Evolutionary conservation across 2,888 invertebrate species (phyloP).

Genomic region (Reticulitermes lucifugus): DNA sequence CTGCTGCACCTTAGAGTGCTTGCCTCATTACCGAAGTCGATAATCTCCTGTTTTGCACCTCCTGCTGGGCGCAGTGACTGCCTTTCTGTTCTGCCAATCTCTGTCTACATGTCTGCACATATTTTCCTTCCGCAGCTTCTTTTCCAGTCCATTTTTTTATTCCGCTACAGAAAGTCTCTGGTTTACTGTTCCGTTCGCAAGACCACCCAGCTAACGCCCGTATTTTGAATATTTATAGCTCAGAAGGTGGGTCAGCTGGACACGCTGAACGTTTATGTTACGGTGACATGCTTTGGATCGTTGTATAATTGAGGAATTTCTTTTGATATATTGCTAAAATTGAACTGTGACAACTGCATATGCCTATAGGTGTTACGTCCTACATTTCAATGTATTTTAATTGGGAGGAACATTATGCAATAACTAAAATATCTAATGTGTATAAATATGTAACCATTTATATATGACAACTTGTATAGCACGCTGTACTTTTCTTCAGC

Average conservation of each 20-base stretch:
- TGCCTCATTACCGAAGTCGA: neutral
- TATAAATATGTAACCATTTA: too few species aligned
- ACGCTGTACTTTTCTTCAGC: too few species aligned
- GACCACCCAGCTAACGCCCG: neutral
- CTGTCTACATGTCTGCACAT: neutral
- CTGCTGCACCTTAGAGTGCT: neutral
- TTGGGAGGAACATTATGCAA: too few species aligned
- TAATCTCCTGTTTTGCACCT: neutral
- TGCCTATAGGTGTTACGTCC: too few species aligned
- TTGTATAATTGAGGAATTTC: neutral
- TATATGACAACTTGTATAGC: too few species aligned
- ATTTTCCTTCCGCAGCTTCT: neutral
- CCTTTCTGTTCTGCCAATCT: neutral
- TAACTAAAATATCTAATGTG: too few species aligned
- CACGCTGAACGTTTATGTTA: too few species aligned
- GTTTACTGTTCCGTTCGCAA: neutral
- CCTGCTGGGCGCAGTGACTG: conserved; percentile 4
- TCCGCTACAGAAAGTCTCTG: neutral
- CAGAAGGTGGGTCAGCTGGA: neutral
- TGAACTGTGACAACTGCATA: too few species aligned
- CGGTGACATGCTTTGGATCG: too few species aligned
- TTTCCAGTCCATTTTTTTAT: neutral
- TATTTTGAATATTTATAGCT: conserved; percentile 1
- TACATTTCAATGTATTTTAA: too few species aligned
- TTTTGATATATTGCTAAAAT: neutral